Conservation (phyloP, 2,797 vertebrate species). For the Cheirogaleus major region DNA sequence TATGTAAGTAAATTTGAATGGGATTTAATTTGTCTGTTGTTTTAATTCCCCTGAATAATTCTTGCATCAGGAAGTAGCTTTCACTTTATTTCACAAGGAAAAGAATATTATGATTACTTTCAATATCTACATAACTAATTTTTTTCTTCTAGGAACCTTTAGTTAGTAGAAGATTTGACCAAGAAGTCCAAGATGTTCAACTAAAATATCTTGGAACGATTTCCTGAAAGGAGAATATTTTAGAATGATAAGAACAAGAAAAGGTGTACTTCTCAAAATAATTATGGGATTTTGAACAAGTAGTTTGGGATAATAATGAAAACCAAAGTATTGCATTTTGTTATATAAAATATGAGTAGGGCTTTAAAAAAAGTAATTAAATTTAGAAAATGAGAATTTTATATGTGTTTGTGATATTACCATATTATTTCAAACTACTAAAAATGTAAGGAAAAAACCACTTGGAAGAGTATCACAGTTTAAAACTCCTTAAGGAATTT, state of each 20-base stretch:
- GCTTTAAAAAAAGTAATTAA: constrained; percentile 18
- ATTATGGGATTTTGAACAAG: not conserved
- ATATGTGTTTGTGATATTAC: not conserved
- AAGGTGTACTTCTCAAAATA: not conserved
- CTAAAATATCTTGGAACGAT: not conserved
- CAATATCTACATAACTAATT: not conserved
- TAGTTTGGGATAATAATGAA: constrained; percentile 7
- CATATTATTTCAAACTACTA: not conserved
- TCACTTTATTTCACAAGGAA: constrained; percentile 18
- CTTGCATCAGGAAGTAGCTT: not conserved
- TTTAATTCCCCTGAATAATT: not conserved
- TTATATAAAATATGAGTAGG: not conserved
- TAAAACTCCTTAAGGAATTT: not conserved
- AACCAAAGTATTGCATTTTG: not conserved
- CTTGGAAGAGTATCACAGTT: not conserved
- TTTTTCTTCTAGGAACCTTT: not conserved
- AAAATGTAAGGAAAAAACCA: not conserved
- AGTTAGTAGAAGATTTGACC: not conserved
- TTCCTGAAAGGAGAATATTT: constrained; percentile 10
- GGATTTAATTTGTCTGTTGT: not conserved
- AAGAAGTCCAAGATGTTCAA: not conserved
- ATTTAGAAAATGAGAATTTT: not conserved
- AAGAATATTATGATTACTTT: not conserved
- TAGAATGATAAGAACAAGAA: constrained; percentile 1
- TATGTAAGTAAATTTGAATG: not conserved